Evolutionary conservation across 2,113 vertebrate genomes (phyloP).

Genomic region (Oplegnathus fasciatus): DNA sequence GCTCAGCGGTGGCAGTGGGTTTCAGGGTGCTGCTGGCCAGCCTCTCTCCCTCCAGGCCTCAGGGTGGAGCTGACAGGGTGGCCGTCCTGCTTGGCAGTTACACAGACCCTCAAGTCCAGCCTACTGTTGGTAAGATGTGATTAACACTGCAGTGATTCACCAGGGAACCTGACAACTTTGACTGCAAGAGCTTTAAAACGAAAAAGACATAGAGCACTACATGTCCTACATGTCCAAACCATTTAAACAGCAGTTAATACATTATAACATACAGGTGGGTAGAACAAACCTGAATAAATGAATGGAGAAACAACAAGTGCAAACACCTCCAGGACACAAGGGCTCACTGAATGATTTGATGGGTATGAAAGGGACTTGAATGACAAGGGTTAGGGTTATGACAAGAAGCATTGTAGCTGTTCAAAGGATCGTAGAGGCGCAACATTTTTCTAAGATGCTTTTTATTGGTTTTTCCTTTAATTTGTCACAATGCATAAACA

Average conservation of each 20-base stretch:
- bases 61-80: constrained; percentile 71
- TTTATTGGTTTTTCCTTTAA: background rate
- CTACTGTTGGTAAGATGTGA: constrained; percentile 85
- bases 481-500: background rate
- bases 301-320: background rate
- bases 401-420: background rate
- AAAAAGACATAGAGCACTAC: background rate
- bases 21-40: constrained; percentile 87
- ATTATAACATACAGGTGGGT: background rate
- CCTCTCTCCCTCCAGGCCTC: constrained; percentile 62
- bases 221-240: background rate
- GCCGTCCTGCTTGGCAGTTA: constrained; percentile 72
- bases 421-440: background rate
- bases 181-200: background rate
- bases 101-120: constrained; percentile 37
- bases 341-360: background rate
- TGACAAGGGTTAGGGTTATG: no score
- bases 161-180: background rate
- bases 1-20: constrained; percentile 80
- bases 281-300: background rate
- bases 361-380: background rate
- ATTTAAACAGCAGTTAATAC: background rate
- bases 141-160: background rate
- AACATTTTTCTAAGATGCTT: background rate
- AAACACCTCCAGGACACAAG: background rate